Percentiles rank a stretch among this genome's conserved stretches.
Conservation (phyloP, 2,888 invertebrate species). For the Punctoribates punctum region DNA sequence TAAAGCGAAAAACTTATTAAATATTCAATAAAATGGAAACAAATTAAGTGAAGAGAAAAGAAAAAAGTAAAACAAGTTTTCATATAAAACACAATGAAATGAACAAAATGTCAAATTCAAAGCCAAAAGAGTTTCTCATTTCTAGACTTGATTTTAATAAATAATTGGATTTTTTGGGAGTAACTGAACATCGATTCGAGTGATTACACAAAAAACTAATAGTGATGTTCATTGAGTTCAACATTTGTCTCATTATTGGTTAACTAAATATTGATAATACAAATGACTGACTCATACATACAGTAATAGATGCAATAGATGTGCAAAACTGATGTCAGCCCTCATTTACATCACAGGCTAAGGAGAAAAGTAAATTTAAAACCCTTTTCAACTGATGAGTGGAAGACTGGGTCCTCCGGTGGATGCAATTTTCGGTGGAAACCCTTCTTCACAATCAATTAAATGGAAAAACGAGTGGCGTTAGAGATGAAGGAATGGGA, state of each 20-base stretch:
- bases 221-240: no score
- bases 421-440: not conserved
- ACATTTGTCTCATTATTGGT: not conserved
- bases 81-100: not conserved
- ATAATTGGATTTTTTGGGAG: not conserved
- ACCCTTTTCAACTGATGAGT: not conserved
- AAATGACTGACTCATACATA: constrained; percentile 8
- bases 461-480: not conserved
- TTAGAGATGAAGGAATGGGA: not conserved
- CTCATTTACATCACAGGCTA: not conserved
- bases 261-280: not conserved
- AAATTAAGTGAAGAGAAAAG: not conserved
- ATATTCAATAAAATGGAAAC: no score
- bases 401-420: not conserved
- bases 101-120: not conserved
- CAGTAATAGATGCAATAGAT: no score
- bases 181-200: not conserved
- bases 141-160: no score
- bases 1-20: no score
- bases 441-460: constrained; percentile 20
- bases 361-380: not conserved
- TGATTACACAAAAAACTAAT: not conserved
- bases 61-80: not conserved
- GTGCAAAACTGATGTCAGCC: not conserved
- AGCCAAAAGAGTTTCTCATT: no score